Evolutionary conservation across 2,797 vertebrate genomes (phyloP).

Genomic region (Tauraco hartlaubi): DNA sequence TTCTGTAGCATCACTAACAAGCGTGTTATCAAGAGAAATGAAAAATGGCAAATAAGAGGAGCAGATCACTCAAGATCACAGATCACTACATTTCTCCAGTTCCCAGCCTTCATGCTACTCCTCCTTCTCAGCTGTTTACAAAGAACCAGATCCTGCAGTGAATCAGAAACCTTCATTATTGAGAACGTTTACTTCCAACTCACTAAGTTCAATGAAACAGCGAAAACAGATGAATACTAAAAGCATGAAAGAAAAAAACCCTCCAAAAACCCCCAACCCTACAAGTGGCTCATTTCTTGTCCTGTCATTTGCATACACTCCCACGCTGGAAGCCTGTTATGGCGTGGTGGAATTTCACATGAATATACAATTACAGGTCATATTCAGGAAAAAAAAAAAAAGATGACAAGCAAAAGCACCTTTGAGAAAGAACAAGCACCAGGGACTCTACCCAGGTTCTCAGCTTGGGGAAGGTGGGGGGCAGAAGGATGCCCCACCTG

Average conservation of each 20-base stretch:
- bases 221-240: neutral
- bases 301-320: slow-evolving; percentile 15
- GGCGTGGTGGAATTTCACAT: neutral
- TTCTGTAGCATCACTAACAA: neutral
- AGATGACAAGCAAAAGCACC: slow-evolving; percentile 3
- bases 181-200: neutral
- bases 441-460: neutral
- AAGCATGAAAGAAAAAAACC: accelerated
- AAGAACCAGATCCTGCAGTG: neutral
- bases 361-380: slow-evolving; percentile 39
- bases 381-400: neutral
- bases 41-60: neutral
- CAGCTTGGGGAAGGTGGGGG: accelerated
- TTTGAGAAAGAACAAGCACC: neutral
- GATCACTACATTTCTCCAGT: neutral
- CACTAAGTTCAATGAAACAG: neutral
- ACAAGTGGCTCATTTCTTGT: neutral
- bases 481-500: neutral
- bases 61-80: neutral
- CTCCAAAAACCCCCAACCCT: neutral
- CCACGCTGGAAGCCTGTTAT: neutral
- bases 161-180: neutral
- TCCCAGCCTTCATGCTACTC: neutral
- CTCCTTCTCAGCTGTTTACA: neutral
- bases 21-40: neutral